phyloP scores from a whole-genome alignment of 1,140 invertebrate genomes.

The Himalopsyche phryganea region DNA sequence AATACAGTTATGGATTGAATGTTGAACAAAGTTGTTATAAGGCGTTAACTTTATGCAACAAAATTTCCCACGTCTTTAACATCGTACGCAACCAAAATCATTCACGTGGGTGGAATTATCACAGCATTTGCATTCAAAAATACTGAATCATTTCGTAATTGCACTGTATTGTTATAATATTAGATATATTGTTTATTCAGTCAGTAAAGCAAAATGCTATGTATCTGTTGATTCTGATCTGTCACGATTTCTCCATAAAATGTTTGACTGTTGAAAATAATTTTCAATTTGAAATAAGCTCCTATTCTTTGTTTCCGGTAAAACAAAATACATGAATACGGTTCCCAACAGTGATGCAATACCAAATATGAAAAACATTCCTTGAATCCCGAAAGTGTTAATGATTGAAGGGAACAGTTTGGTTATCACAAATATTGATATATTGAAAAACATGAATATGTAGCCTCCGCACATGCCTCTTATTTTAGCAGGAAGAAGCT shows the following conservation, averaged over 20 bases:
- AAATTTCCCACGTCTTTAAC: no score
- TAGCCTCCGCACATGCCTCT: slow-evolving; percentile 63
- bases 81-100: no score
- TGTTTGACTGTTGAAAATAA: slow-evolving; percentile 65
- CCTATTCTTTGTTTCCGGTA: slow-evolving; percentile 81
- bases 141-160: no score
- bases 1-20: no score
- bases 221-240: neutral
- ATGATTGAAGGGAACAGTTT: slow-evolving; percentile 67
- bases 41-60: no score
- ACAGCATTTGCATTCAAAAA: no score
- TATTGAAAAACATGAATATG: slow-evolving; percentile 67
- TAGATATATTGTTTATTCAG: no score
- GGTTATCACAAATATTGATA: slow-evolving; percentile 66
- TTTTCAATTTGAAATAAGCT: slow-evolving; percentile 76
- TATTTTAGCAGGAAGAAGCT: slow-evolving; percentile 65
- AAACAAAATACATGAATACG: slow-evolving; percentile 64
- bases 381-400: slow-evolving; percentile 55
- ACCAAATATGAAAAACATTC: slow-evolving; percentile 68
- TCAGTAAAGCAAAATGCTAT: neutral
- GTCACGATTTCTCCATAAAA: slow-evolving; percentile 53
- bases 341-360: slow-evolving; percentile 60
- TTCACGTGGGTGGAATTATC: no score
- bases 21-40: no score
- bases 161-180: no score